phyloP scores from a whole-genome alignment of 2,797 vertebrate species.

The Decapterus maruadsi region DNA sequence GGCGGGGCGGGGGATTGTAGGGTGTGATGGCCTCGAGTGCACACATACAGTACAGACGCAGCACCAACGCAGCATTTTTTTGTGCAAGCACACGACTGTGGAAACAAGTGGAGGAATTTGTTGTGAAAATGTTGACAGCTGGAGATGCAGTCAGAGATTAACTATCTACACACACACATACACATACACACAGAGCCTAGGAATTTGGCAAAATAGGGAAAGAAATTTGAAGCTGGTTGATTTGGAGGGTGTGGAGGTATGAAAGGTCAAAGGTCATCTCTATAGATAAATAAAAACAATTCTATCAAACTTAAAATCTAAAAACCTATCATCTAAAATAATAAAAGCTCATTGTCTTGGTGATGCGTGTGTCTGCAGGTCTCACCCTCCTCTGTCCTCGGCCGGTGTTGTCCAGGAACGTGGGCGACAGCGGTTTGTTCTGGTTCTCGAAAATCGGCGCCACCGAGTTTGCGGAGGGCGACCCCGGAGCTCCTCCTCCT shows the following conservation, averaged over 20 bases:
- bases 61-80: background rate
- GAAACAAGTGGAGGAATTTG: slow-evolving; percentile 4
- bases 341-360: no score
- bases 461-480: slow-evolving; percentile 55
- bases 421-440: slow-evolving; percentile 72
- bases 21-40: slow-evolving; percentile 19
- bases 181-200: background rate
- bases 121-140: slow-evolving; percentile 27
- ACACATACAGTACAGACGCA: background rate
- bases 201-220: no score
- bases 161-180: background rate
- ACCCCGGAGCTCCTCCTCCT: slow-evolving; percentile 22
- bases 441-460: slow-evolving; percentile 46
- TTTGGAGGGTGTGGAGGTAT: no score
- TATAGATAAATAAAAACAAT: no score
- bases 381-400: slow-evolving; percentile 84
- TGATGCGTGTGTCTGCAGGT: background rate
- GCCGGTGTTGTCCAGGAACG: slow-evolving; percentile 71
- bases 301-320: no score
- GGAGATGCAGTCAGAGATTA: slow-evolving; percentile 5
- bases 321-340: no score
- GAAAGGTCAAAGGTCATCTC: no score
- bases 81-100: background rate
- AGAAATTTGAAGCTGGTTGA: no score
- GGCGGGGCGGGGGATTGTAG: slow-evolving; percentile 43